phyloP scores from a whole-genome alignment of 2,113 vertebrate species.

The Psammodynastes pulverulentus region DNA sequence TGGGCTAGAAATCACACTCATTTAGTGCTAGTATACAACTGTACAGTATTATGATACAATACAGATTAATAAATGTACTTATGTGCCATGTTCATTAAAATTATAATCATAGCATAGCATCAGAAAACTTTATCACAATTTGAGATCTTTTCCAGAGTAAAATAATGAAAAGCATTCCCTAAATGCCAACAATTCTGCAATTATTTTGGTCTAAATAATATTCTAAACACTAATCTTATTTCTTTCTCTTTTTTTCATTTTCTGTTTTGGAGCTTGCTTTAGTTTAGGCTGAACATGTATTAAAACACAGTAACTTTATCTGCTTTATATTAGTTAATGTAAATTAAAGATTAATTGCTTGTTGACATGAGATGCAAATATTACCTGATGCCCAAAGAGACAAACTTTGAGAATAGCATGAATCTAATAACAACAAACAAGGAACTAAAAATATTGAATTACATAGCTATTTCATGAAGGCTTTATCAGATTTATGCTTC shows the following conservation, averaged over 20 bases:
- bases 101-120: neutral
- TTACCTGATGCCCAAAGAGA: slow-evolving; percentile 64
- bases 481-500: slow-evolving; percentile 4
- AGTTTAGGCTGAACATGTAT: neutral
- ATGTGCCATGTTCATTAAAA: neutral
- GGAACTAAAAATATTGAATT: slow-evolving; percentile 22
- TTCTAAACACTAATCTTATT: neutral
- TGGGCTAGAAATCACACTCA: neutral
- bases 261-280: neutral
- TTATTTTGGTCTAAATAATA: neutral
- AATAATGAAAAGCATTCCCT: neutral
- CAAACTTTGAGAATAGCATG: slow-evolving; percentile 51
- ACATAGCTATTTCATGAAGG: slow-evolving; percentile 44
- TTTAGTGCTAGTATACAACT: neutral
- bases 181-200: neutral
- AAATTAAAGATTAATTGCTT: slow-evolving; percentile 55
- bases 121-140: neutral
- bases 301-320: slow-evolving; percentile 33
- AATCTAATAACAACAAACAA: slow-evolving; percentile 57
- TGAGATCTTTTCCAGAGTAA: neutral
- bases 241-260: neutral
- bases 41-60: neutral
- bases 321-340: slow-evolving; percentile 52
- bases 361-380: slow-evolving; percentile 50
- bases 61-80: neutral